These are phyloP conservation scores for Luperina testacea DNA, from an alignment of 2,888 invertebrate genomes.

Conservation along the genomic window DNA sequence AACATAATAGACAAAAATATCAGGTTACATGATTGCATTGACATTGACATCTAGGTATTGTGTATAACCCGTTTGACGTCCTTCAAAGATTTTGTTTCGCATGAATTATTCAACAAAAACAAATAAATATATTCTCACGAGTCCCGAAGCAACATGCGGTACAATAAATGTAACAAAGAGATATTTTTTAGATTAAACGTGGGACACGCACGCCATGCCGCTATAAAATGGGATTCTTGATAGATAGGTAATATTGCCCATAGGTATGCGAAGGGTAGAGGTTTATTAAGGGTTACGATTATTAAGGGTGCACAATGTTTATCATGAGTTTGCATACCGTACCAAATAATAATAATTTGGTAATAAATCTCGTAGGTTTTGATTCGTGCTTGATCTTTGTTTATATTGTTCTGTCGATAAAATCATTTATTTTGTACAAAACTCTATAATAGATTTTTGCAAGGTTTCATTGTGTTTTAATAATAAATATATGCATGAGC, in stretches of 20 bases:
- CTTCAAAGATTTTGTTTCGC: conserved; percentile 45
- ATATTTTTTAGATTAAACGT: conserved; percentile 49
- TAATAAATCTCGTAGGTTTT: neutral
- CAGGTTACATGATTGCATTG: conserved; percentile 6
- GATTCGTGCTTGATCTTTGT: neutral
- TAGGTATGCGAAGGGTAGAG: conserved; percentile 16
- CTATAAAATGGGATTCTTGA: conserved; percentile 28
- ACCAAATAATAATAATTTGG: too few relatives aligned
- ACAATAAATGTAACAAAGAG: conserved; percentile 42
- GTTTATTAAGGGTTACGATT: neutral
- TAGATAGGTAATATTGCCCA: conserved; percentile 14
- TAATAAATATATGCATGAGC: neutral
- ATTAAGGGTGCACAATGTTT: neutral
- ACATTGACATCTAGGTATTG: conserved; percentile 18
- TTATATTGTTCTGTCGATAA: neutral
- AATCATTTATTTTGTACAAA: neutral
- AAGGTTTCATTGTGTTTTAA: neutral
- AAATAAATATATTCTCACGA: conserved; percentile 47
- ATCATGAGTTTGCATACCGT: neutral
- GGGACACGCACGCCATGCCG: conserved; percentile 9
- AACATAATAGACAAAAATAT: conserved; percentile 24
- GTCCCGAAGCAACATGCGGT: conserved; percentile 44
- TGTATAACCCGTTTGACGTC: conserved; percentile 35
- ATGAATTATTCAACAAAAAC: conserved; percentile 55
- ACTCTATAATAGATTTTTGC: neutral